Evolutionary conservation across 2,797 vertebrate genomes (phyloP).

Genomic region (Stomatorhinus walkeri): DNA sequence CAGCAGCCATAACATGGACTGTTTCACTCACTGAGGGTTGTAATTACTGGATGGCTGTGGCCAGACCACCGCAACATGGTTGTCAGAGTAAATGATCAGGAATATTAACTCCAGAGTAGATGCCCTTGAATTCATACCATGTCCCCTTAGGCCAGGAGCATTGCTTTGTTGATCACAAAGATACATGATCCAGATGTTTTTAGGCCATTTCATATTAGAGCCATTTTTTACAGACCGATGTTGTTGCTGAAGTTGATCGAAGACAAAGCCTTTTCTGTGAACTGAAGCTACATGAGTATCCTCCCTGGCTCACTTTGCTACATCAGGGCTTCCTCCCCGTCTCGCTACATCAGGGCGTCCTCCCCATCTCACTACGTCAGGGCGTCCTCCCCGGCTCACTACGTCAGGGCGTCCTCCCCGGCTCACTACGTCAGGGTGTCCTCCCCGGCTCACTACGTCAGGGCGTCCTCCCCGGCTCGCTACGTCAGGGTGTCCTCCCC

Average conservation of each 20-base stretch:
- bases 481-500: not conserved
- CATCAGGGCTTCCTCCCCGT: not conserved
- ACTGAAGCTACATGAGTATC: not conserved
- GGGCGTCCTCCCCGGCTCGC: not conserved
- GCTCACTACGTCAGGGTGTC: not conserved
- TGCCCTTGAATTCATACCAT: not conserved
- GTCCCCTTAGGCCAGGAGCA: slow-evolving; percentile 22
- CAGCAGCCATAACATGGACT: slow-evolving; percentile 40
- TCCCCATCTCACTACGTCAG: not conserved
- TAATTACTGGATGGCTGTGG: slow-evolving; percentile 6
- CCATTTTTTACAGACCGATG: not conserved
- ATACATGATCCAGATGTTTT: slow-evolving; percentile 5
- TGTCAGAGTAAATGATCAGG: slow-evolving; percentile 43
- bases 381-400: not conserved
- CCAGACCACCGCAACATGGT: slow-evolving; percentile 34
- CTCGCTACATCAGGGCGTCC: not conserved
- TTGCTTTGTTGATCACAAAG: not conserved
- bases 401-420: not conserved
- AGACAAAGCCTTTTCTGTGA: not conserved
- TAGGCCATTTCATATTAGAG: not conserved
- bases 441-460: not conserved
- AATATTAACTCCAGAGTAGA: slow-evolving; percentile 40
- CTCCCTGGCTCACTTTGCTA: not conserved
- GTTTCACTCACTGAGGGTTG: slow-evolving; percentile 31
- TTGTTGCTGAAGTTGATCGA: not conserved